Evolutionary conservation across 2,113 vertebrate species (phyloP), one percentile per base, ranked within the genome.

Genomic region (Scolopax mira): DNA sequence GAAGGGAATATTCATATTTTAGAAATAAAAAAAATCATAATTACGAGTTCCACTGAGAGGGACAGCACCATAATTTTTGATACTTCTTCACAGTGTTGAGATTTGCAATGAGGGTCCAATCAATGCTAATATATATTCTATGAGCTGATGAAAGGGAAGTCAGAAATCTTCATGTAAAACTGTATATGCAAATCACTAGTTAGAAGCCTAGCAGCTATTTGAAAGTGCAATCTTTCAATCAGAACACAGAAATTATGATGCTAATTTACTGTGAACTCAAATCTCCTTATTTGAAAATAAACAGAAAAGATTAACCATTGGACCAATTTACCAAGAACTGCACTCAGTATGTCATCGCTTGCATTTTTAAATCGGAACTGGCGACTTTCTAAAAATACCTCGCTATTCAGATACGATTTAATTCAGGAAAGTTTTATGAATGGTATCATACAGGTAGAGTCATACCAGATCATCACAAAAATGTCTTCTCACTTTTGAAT

Each of bases 251-350:
- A 96, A 95, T 93, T 79, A 79, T 60, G 51, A 58, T 88, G 78
- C 87, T 85, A 88, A 96, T 95, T 95, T 89, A 71, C 65, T 87
- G 75, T 86, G 90, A 95, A 67, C 69, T 91, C 48, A 72, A 74
- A 92, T 57, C 27, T 90, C 77, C 86, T 75, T 92, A 93, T 93
- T 79, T 94, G 77, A 94, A 94, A 95, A 95, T 90, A 96, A 91
- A 94, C 57, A 94, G 85, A 62, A 86, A 95, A 94, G 37, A 90
- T 78, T 86, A 90, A 85, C 77, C 86, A 72, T 21, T 81, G 65
- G 65, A 81, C 57, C 65, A 85, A 61, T 81, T 89, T 85, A 52
- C 14, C 10, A 72, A 62, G 86, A 83, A 33, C 24, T 65, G 55
- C 52, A 60, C 44, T 83, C 55, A 61, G 11, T 39, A 24, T 33